Evolutionary conservation across 2,113 vertebrate species (phyloP), one percentile per base, ranked within the genome.

Genomic region (Microtus richardsoni): DNA sequence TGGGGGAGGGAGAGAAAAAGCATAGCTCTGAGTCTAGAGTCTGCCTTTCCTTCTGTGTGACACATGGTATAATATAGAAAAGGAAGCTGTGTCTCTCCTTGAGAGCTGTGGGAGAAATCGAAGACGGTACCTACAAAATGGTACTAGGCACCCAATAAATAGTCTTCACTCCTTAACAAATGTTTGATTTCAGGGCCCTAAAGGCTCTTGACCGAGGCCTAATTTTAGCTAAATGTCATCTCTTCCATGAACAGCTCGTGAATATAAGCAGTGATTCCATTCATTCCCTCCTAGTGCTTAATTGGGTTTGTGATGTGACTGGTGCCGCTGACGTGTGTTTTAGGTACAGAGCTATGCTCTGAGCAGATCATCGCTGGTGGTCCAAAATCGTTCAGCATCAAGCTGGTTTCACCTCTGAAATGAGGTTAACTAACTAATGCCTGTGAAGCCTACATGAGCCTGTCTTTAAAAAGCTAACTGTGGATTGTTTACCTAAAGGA

Each of bases 381-480:
- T 49, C 54, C 74, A 78, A 70, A 91, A 58, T 64, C 26, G 41
- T 39, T 90, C 52, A 89, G 91, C 7, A 0, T 58, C 70, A 26
- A 41, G 33, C 7, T 44, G 21, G 44, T 52, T 70, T 62, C 60
- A 62, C 58, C 54, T 83, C 92, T 58, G 60, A 94, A 73, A 85
- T 91, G 71, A 92, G 84, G 58, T 78, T 88, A 83, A 88, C 91
- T 97, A 95, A 86, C 86, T 87, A 84, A 79, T 66, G 90, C 73
- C 93, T 91, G 60, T 84, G 77, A 91, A 95, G 68, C 70, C 82
- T 58, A 66, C 44, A 17, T 30, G 89, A 74, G n/a, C 58, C 39
- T 44, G 73, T 70, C n/a, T 79, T 89, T 89, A 86, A 93, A 96
- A 91, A 70, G 36, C 41, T 92, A 36, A 88, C n/a, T n/a, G 68